These are phyloP conservation scores for Abrostola tripartita DNA, from an alignment of 2,888 invertebrate genomes.

Conservation along the genomic window DNA sequence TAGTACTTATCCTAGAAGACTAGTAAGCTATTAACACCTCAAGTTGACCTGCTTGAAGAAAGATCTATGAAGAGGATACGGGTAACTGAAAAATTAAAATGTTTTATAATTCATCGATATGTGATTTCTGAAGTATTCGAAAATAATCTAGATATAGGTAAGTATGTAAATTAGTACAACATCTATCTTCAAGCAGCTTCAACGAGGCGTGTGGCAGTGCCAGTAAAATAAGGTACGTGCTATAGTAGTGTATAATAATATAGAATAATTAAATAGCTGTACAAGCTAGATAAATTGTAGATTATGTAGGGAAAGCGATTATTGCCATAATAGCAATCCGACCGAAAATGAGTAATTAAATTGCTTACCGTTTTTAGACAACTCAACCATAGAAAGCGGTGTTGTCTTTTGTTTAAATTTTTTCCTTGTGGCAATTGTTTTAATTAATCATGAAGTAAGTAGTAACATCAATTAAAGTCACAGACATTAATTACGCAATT, in stretches of 20 bases:
- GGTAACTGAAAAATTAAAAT: too few relatives aligned
- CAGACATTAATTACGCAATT: too few relatives aligned
- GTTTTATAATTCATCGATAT: too few relatives aligned
- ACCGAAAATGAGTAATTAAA: too few relatives aligned
- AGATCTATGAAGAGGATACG: too few relatives aligned
- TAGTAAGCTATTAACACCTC: too few relatives aligned
- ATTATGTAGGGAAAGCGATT: background rate
- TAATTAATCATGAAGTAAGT: conserved; percentile 4
- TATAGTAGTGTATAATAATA: background rate
- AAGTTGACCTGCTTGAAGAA: too few relatives aligned
- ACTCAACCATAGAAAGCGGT: background rate
- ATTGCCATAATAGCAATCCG: too few relatives aligned
- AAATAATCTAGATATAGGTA: background rate
- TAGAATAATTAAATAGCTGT: background rate
- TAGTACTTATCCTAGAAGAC: too few relatives aligned
- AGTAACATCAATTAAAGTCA: too few relatives aligned
- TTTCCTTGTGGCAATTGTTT: too few relatives aligned
- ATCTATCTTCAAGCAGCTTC: background rate
- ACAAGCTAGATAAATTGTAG: background rate
- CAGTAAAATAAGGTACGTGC: conserved; percentile 1
- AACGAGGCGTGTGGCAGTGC: background rate
- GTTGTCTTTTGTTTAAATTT: background rate
- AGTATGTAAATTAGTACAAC: background rate
- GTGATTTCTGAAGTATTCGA: too few relatives aligned
- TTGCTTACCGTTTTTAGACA: background rate